Conservation (phyloP, 1,140 invertebrate species). For the Drosophila arizonae region DNA sequence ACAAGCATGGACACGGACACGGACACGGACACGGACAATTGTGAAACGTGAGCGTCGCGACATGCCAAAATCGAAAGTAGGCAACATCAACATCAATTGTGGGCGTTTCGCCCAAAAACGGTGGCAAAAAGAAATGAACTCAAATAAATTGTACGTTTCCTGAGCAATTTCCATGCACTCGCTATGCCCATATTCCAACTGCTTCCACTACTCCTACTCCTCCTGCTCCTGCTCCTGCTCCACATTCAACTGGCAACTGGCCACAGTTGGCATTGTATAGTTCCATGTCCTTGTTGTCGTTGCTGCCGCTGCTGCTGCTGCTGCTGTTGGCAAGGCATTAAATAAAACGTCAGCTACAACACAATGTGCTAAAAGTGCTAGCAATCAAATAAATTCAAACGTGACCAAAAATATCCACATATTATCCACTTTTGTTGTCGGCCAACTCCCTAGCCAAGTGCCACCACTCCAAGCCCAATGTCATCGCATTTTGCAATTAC, state of each 20-base stretch:
- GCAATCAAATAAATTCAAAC: conserved; percentile 82
- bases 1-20: conserved; percentile 24
- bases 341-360: conserved; percentile 79
- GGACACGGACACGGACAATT: conserved; percentile 62
- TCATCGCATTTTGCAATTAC: conserved; percentile 38
- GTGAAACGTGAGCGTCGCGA: conserved; percentile 70
- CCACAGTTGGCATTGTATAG: conserved; percentile 32
- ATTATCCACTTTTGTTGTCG: conserved; percentile 69
- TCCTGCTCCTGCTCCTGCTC: not conserved
- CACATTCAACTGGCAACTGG: conserved; percentile 18
- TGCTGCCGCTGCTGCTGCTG: conserved; percentile 56
- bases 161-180: conserved; percentile 73
- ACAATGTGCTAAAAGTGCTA: conserved; percentile 75
- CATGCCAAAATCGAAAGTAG: conserved; percentile 81
- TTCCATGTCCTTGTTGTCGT: not conserved
- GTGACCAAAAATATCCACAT: conserved; percentile 82
- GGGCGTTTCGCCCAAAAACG: conserved; percentile 53
- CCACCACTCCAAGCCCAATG: not conserved
- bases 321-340: conserved; percentile 73
- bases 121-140: conserved; percentile 79
- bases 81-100: conserved; percentile 76
- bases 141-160: conserved; percentile 81
- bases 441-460: conserved; percentile 26
- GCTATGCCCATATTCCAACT: conserved; percentile 1
- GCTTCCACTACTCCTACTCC: not conserved